Evolutionary conservation across 2,888 invertebrate genomes (phyloP).

Genomic region (Metallyticus violacea): DNA sequence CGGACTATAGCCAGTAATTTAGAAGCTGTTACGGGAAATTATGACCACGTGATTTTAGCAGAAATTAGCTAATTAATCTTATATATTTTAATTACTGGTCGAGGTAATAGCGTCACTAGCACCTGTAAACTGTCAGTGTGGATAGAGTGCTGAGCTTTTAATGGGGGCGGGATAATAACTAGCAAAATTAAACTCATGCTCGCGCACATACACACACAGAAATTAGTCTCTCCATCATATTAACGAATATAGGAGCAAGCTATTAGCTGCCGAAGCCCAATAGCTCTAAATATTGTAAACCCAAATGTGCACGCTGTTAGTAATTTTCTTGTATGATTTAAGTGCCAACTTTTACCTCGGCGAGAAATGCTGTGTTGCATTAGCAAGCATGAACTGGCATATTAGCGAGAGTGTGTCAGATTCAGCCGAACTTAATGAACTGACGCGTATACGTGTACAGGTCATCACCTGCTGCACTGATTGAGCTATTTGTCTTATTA

Average conservation of each 20-base stretch:
- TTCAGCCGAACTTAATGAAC: too few species aligned
- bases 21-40: background rate
- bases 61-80: background rate
- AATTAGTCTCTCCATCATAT: background rate
- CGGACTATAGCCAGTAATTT: background rate
- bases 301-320: background rate
- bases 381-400: too few species aligned
- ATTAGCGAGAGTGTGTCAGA: too few species aligned
- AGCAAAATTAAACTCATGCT: background rate
- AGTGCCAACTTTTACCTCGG: background rate
- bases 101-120: background rate
- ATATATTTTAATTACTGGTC: background rate
- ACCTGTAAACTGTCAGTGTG: background rate
- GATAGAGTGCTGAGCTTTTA: background rate
- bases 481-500: too few species aligned
- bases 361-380: background rate
- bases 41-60: background rate
- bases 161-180: background rate
- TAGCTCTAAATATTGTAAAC: background rate
- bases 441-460: too few species aligned
- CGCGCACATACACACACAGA: background rate
- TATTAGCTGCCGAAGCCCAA: background rate
- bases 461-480: too few species aligned
- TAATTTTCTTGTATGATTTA: background rate
- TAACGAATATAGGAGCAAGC: background rate